Percentiles rank a stretch among this genome's conserved stretches.
Evolutionary conservation across 2,113 vertebrate species (phyloP).

Genomic region (Mesoclemmys tuberculata): DNA sequence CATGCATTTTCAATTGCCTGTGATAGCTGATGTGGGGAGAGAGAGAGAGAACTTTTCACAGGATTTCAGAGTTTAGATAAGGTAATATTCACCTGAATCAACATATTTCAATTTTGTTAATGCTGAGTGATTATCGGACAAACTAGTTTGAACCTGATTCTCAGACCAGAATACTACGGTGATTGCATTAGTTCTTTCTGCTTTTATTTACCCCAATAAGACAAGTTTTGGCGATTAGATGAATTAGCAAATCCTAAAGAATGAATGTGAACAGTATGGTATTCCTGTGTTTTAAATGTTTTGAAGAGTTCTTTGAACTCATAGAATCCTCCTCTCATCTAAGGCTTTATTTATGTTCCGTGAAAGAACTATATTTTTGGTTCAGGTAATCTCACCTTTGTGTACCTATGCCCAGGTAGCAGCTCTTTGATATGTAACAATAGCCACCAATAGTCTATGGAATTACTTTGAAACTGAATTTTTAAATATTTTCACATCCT

Average conservation of each 20-base stretch:
- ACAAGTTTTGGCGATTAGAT: slow-evolving; percentile 3
- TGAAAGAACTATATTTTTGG: neutral
- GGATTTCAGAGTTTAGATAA: slow-evolving; percentile 50
- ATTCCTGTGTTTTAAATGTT: neutral
- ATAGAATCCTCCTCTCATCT: neutral
- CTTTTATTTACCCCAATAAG: neutral
- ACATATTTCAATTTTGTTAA: slow-evolving; percentile 44
- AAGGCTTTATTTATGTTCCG: neutral
- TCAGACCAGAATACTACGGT: slow-evolving; percentile 17
- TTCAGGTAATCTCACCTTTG: neutral
- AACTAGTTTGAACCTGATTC: slow-evolving; percentile 57
- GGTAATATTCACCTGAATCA: slow-evolving; percentile 46
- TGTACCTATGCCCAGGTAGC: neutral
- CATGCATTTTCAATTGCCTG: slow-evolving; percentile 37
- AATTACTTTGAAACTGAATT: neutral
- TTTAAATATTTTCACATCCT: neutral
- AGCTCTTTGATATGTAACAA: neutral
- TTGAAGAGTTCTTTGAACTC: neutral
- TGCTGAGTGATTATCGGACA: neutral
- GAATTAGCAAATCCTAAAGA: slow-evolving; percentile 37
- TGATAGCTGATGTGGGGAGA: slow-evolving; percentile 35
- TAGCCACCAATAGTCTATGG: neutral
- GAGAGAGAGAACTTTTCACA: slow-evolving; percentile 26
- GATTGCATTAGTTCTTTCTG: neutral
- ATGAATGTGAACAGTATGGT: slow-evolving; percentile 26